Evolutionary conservation across 2,113 vertebrate genomes (phyloP).

Genomic region (Trogon melanurus): DNA sequence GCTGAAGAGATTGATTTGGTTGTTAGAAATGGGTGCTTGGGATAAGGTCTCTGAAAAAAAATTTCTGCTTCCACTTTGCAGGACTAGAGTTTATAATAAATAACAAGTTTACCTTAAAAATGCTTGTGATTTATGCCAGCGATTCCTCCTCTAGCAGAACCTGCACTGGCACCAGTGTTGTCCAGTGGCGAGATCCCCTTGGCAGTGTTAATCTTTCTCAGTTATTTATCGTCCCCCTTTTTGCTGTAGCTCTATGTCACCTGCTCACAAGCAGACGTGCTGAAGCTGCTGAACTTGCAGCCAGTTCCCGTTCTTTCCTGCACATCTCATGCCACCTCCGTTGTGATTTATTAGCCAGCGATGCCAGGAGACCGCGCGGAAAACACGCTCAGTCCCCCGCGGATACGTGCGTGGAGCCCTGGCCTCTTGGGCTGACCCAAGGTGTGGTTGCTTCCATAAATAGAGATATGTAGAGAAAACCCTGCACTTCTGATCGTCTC

Average conservation of each 20-base stretch:
- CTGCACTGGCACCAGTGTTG: neutral
- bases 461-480: neutral
- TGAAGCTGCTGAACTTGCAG: neutral
- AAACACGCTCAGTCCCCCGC: accelerated
- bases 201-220: neutral
- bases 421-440: no score
- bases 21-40: neutral
- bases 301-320: neutral
- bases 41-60: neutral
- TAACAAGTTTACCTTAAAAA: neutral
- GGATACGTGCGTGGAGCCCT: neutral
- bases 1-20: neutral
- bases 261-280: neutral
- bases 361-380: neutral
- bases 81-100: neutral
- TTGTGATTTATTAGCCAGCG: neutral
- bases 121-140: neutral
- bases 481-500: accelerated
- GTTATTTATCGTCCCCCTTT: neutral
- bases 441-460: neutral
- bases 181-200: neutral
- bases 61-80: neutral
- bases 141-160: neutral
- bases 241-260: neutral
- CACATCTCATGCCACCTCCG: accelerated